Base-by-base conservation (phyloP, 1,140 invertebrate species). In the Leptinotarsa undecemlineata region DNA sequence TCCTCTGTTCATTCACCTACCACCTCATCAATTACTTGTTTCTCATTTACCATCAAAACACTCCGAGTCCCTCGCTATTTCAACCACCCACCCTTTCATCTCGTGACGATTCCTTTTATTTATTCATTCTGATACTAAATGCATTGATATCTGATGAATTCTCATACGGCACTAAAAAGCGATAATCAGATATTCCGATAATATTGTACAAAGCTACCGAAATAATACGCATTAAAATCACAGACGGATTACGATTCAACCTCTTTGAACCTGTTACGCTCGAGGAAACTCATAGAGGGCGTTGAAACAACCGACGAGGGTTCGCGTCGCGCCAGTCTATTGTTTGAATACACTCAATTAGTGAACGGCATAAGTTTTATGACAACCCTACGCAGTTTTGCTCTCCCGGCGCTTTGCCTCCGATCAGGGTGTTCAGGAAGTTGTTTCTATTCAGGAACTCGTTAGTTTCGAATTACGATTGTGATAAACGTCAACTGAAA, bases 161-260 rank as follows among this genome's bases (percentile, higher is more conserved):
- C 60, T 64, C 61, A 72, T 72, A 64, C 62, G 62, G 71, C 71
- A 72, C 71, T 72, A 72, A 72, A 72, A 72, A 63, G 71, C 62
- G 71, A 79, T 82, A 82, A 82, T 82, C 81, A 82, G 80, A 82
- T 82, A 82, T 81, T 78, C 76, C 75, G 75, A 79, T 80, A 78
- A 78, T 64, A 72, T 72, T 64, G 72, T 76, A 79, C 78, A 82
- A 79, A 81, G 82, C 78, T 75, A 77, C 81, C 77, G 81, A 82
- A 83, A 83, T 83, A 82, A 83, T 83, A 71, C 80, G 81, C 79
- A 82, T 82, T 82, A 83, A 82, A 83, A 83, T 83, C 82, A 82
- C 79, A 81, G 81, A 76, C 78, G 77, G 78, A 82, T 82, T 81
- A 81, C 72, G 77, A 63, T 68, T 74, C 75, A 77, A 81, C 76